Percentiles rank a stretch among this genome's conserved stretches.
These are phyloP conservation scores for Ceratosolen solmsi DNA, from an alignment of 1,140 invertebrate genomes.

Conservation along the genomic window DNA sequence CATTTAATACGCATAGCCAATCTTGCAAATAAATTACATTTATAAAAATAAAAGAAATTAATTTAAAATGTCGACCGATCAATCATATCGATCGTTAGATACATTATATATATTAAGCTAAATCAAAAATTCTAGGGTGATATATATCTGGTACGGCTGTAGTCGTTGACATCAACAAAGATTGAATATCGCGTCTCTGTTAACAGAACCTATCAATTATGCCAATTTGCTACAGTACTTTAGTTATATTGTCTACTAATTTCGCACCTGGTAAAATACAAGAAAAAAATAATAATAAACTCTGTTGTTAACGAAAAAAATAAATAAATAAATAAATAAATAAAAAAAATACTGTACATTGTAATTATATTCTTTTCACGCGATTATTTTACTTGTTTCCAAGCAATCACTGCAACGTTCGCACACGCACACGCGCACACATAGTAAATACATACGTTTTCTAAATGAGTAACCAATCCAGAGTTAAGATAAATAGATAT, in stretches of 20 bases:
- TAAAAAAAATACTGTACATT: constrained; percentile 15
- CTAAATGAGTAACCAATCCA: not conserved
- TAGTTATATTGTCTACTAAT: constrained; percentile 31
- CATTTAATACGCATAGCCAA: not conserved
- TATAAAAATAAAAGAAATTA: constrained; percentile 24
- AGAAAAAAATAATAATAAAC: too few relatives aligned
- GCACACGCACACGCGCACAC: not conserved
- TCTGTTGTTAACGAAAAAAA: not conserved
- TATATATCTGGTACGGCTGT: constrained; percentile 4
- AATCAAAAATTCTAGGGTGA: constrained; percentile 12
- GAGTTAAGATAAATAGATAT: not conserved
- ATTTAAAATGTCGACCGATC: constrained; percentile 20
- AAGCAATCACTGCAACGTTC: not conserved
- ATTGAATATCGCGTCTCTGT: constrained; percentile 37
- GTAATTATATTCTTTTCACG: not conserved
- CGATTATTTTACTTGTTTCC: not conserved
- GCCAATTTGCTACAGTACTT: constrained; percentile 30
- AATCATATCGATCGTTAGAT: constrained; percentile 17
- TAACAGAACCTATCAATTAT: constrained; percentile 47
- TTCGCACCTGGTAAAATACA: constrained; percentile 37
- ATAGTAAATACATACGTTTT: not conserved
- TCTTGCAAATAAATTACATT: constrained; percentile 19
- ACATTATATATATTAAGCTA: constrained; percentile 30
- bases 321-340: not conserved
- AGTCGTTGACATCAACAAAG: constrained; percentile 37